A percentile compares a stretch with the other conserved stretches of the same genome.
These are phyloP conservation scores for Petroica traversi DNA, from an alignment of 2,113 vertebrate species.

Conservation along the genomic window DNA sequence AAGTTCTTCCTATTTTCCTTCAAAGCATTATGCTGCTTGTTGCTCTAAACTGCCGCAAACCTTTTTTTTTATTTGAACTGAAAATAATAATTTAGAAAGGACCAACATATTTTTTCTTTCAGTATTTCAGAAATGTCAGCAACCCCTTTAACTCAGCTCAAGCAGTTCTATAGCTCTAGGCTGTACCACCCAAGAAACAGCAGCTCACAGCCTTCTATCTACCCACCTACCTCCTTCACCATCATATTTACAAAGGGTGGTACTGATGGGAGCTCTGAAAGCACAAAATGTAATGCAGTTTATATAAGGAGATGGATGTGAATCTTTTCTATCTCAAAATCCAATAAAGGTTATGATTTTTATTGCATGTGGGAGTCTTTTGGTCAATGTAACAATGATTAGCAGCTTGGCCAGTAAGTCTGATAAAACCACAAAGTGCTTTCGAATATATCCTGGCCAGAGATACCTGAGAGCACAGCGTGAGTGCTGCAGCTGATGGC, in stretches of 20 bases:
- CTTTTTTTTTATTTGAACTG: background rate
- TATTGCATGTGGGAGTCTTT: constrained; percentile 49
- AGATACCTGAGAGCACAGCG: background rate
- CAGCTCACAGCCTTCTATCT: background rate
- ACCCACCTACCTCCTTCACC: background rate
- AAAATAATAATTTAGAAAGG: constrained; percentile 1
- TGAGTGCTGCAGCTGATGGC: background rate
- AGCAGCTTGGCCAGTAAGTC: constrained; percentile 4
- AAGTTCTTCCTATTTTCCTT: background rate
- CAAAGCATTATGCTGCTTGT: background rate
- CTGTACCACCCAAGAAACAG: constrained; percentile 4
- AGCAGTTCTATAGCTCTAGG: background rate
- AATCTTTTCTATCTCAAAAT: constrained; percentile 34
- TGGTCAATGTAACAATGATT: constrained; percentile 15
- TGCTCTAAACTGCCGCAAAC: background rate
- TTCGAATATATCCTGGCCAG: background rate
- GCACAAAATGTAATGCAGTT: background rate
- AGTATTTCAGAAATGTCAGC: background rate
- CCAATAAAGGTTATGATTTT: constrained; percentile 51
- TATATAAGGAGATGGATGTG: constrained; percentile 20
- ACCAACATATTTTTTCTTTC: background rate
- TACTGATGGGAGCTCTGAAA: background rate
- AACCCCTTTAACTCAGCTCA: background rate
- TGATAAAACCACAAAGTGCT: background rate
- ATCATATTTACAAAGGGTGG: background rate